Percentiles rank a stretch among this genome's conserved stretches.
These are phyloP conservation scores for Myoxocephalus aenaeus DNA, from an alignment of 2,797 vertebrate genomes.

Conservation along the genomic window DNA sequence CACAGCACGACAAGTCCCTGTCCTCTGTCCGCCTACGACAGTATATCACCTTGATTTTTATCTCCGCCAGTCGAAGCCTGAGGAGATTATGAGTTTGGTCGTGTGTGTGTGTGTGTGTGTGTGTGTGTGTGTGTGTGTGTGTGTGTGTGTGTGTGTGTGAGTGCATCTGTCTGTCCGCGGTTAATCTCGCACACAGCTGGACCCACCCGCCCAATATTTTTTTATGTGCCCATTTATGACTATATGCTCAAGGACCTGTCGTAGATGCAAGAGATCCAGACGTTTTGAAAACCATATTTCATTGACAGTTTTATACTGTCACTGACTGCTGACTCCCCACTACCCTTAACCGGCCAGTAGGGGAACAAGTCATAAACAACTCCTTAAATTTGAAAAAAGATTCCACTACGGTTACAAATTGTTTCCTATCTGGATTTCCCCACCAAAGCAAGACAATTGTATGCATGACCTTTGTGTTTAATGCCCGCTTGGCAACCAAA, in stretches of 20 bases:
- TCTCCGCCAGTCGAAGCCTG: background rate
- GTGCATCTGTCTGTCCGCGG: background rate
- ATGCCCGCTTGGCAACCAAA: background rate
- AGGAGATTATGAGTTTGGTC: background rate
- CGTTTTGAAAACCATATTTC: background rate
- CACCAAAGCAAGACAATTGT: background rate
- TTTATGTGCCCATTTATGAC: background rate
- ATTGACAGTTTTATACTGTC: background rate
- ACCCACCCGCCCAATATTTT: background rate
- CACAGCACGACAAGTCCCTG: background rate
- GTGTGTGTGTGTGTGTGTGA: background rate
- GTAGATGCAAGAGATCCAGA: background rate
- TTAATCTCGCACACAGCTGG: background rate
- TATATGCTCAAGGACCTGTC: background rate
- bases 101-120: background rate
- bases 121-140: background rate
- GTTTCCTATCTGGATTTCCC: background rate
- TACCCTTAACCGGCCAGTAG: background rate
- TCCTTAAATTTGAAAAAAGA: background rate
- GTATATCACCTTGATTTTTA: conserved; percentile 27
- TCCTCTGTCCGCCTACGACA: conserved; percentile 22
- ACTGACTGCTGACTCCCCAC: background rate
- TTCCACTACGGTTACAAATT: background rate
- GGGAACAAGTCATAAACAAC: background rate
- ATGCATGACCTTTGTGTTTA: conserved; percentile 1